A percentile compares a stretch with the other conserved stretches of the same genome.
Conservation (phyloP, 2,888 invertebrate genomes). For the Cephalotes varians region DNA sequence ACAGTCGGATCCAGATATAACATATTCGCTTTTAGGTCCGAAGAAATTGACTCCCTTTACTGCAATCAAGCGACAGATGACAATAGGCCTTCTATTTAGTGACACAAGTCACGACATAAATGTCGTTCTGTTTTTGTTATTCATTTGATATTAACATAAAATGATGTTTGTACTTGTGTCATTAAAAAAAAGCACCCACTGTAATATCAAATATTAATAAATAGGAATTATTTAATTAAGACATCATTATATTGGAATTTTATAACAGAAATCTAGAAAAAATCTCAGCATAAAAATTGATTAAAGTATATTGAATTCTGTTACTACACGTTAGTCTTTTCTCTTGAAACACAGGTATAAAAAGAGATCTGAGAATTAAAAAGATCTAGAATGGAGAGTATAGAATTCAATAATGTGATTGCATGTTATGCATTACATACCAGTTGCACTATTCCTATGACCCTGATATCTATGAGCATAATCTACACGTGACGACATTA, state of each 20-base stretch:
- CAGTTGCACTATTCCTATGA: constrained; percentile 86
- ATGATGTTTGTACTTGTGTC: too few species aligned
- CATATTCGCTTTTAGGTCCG: constrained; percentile 95
- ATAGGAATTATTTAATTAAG: background rate
- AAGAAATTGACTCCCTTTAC: constrained; percentile 98
- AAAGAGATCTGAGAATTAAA: background rate
- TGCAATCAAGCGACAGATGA: constrained; percentile 78
- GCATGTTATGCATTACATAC: constrained; percentile 65
- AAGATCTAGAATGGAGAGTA: background rate
- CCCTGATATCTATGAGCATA: constrained; percentile 88
- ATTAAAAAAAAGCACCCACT: too few species aligned
- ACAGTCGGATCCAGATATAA: constrained; percentile 98
- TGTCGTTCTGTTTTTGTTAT: too few species aligned
- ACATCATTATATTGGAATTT: background rate
- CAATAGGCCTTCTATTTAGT: too few species aligned
- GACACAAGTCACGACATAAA: too few species aligned
- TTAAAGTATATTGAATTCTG: background rate
- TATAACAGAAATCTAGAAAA: background rate
- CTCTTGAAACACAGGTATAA: background rate
- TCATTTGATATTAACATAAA: too few species aligned
- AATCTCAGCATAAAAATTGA: constrained; percentile 11
- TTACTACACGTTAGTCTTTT: background rate
- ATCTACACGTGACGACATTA: constrained; percentile 84
- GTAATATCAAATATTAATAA: background rate
- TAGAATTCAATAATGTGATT: background rate